Evolutionary conservation across 2,888 invertebrate genomes (phyloP).

Genomic region (Dryomyza anilis): DNA sequence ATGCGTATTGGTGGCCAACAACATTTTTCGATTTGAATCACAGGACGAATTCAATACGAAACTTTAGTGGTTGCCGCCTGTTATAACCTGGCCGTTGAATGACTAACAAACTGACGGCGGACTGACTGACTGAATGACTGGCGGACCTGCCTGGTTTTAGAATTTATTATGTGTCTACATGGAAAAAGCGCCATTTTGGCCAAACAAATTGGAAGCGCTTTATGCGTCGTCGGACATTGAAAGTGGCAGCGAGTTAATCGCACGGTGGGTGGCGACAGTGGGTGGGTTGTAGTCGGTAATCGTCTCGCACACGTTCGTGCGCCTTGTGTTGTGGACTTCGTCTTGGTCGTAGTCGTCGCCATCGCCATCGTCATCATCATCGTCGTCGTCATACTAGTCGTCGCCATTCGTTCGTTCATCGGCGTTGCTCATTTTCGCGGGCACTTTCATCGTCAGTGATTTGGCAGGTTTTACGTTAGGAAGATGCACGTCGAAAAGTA

Average conservation of each 20-base stretch:
- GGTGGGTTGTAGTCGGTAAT: no score
- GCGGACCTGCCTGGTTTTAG: not conserved
- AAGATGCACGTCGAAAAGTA: not conserved
- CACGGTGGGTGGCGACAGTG: no score
- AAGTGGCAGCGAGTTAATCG: no score
- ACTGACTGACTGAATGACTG: not conserved
- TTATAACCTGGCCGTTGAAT: no score
- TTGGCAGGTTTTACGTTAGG: not conserved
- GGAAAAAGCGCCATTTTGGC: constrained; percentile 1
- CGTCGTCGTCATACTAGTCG: constrained; percentile 5
- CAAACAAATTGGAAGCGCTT: no score
- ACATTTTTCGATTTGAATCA: not conserved
- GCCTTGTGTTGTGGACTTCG: not conserved
- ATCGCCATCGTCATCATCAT: constrained; percentile 11
- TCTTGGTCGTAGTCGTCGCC: constrained; percentile 28
- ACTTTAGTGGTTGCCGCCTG: no score
- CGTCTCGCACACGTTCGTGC: no score
- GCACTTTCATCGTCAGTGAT: not conserved
- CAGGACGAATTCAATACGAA: no score
- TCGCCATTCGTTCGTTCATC: constrained; percentile 1
- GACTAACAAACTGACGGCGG: no score
- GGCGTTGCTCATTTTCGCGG: not conserved
- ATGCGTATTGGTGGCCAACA: not conserved
- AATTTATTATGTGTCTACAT: not conserved
- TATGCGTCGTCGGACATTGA: no score